A percentile compares a stretch with the other conserved stretches of the same genome.
Evolutionary conservation across 2,113 vertebrate genomes (phyloP).

Genomic region (Triplophysa siluroides): DNA sequence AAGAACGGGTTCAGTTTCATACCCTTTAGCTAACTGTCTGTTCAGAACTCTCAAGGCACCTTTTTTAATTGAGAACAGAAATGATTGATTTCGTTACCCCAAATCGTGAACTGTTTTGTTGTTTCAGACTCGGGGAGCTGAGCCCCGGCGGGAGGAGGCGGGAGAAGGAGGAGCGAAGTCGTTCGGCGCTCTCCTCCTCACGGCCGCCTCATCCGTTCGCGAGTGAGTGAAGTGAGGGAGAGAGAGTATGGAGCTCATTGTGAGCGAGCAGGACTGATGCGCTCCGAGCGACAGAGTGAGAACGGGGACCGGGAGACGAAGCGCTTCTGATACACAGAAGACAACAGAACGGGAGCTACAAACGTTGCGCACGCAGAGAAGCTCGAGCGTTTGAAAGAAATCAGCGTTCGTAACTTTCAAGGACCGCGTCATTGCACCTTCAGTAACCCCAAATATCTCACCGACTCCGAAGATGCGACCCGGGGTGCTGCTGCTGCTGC

Average conservation of each 20-base stretch:
- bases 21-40: not conserved
- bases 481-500: conserved; percentile 16
- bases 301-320: not conserved
- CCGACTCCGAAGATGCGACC: conserved; percentile 13
- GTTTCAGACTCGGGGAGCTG: not conserved
- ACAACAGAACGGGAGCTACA: not conserved
- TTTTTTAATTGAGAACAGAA: not conserved
- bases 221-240: conserved; percentile 12
- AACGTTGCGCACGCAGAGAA: not conserved
- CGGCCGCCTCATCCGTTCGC: not conserved
- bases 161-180: conserved; percentile 30
- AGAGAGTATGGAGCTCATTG: conserved; percentile 13
- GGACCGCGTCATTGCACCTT: conserved; percentile 6
- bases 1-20: not conserved
- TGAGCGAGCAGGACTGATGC: conserved; percentile 45
- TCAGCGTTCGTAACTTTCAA: conserved; percentile 36
- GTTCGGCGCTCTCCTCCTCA: not conserved
- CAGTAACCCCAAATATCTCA: not conserved
- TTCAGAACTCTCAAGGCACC: not conserved
- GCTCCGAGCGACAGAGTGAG: conserved; percentile 32
- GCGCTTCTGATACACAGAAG: not conserved
- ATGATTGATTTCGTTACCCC: not conserved
- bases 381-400: conserved; percentile 7
- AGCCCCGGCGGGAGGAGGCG: conserved; percentile 10
- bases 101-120: not conserved